phyloP scores from a whole-genome alignment of 2,888 invertebrate genomes.

The Mayetiola destructor region DNA sequence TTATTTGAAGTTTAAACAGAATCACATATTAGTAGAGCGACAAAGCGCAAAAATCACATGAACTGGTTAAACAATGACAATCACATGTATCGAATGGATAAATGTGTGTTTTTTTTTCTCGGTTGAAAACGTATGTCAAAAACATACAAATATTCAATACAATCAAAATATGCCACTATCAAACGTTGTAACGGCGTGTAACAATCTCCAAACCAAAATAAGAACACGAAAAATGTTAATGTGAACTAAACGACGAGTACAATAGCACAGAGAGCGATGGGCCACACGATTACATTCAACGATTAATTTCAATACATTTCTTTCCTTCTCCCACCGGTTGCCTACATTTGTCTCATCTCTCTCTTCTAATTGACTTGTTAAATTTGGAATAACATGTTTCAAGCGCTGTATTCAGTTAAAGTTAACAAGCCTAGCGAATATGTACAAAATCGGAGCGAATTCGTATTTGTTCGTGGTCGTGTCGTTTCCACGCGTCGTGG shows the following conservation, averaged over 20 bases:
- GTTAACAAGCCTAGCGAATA: constrained; percentile 5
- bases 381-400: constrained; percentile 8
- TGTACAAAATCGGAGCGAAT: constrained; percentile 1
- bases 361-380: constrained; percentile 9
- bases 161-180: neutral
- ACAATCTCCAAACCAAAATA: neutral
- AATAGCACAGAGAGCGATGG: too few species aligned
- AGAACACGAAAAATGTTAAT: neutral
- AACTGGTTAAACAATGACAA: too few species aligned
- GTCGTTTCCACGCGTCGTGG: too few species aligned
- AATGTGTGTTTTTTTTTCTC: too few species aligned
- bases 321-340: neutral
- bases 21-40: too few species aligned
- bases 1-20: too few species aligned
- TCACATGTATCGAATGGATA: too few species aligned
- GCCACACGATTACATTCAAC: neutral
- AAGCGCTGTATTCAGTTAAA: neutral
- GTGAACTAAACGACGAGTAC: neutral
- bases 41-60: too few species aligned
- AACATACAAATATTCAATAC: neutral
- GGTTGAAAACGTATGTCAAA: too few species aligned
- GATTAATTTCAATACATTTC: neutral
- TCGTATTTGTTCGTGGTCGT: too few species aligned
- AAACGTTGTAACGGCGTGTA: neutral
- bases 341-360: neutral